phyloP scores from a whole-genome alignment of 2,797 vertebrate species.

The Sebastes itinus region DNA sequence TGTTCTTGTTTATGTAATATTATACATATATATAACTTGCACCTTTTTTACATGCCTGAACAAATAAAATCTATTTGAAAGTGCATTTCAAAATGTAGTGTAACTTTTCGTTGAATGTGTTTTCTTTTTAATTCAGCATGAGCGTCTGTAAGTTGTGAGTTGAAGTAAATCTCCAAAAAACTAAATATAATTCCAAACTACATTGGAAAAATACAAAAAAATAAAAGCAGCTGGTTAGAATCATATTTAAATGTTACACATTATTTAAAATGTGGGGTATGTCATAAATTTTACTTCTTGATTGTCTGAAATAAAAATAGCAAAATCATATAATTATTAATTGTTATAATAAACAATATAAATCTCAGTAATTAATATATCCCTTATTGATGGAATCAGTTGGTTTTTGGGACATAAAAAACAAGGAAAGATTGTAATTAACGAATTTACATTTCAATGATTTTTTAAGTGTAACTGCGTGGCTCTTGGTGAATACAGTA shows the following conservation, averaged over 20 bases:
- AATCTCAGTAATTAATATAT: neutral
- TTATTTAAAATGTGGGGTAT: neutral
- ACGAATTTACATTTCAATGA: neutral
- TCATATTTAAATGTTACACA: neutral
- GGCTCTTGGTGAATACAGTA: neutral
- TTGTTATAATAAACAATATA: neutral
- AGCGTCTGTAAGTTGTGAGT: neutral
- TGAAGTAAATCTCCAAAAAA: neutral
- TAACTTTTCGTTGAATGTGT: neutral
- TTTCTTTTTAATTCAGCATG: neutral
- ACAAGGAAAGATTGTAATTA: neutral
- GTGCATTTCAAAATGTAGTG: neutral
- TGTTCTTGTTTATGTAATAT: no score
- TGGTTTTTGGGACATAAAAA: neutral
- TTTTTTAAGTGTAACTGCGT: neutral
- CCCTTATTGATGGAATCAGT: neutral
- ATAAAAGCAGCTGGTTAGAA: neutral
- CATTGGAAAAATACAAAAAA: neutral
- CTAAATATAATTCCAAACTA: neutral
- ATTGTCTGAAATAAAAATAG: neutral
- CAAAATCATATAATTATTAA: neutral
- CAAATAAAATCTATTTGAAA: neutral
- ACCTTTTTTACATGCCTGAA: no score
- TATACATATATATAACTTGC: no score
- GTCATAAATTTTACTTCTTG: neutral